A percentile compares a stretch with the other conserved stretches of the same genome.
Conservation (phyloP, 2,113 vertebrate genomes). For the Micromys minutus region DNA sequence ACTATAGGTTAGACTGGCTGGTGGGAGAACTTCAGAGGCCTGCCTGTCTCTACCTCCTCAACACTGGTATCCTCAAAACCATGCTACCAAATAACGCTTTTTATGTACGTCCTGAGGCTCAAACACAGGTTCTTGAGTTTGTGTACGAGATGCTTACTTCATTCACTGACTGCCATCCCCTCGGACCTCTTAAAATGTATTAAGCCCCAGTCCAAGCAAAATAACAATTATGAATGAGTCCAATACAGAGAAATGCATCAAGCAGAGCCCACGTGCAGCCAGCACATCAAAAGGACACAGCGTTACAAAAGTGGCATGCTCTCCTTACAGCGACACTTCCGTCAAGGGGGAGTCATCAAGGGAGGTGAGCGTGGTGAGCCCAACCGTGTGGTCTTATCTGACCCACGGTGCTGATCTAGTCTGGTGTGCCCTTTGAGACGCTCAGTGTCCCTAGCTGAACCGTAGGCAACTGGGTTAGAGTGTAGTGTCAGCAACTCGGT, state of each 20-base stretch:
- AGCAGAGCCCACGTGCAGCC: background rate
- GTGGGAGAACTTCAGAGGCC: background rate
- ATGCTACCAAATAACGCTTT: background rate
- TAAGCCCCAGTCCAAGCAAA: background rate
- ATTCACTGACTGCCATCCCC: background rate
- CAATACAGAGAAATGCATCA: background rate
- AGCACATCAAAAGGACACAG: background rate
- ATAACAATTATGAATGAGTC: background rate
- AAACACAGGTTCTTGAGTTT: background rate
- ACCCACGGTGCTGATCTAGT: background rate
- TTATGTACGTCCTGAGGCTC: background rate
- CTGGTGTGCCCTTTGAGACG: background rate
- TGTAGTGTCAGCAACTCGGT: background rate
- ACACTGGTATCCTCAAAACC: background rate
- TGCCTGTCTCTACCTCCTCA: background rate
- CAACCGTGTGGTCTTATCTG: background rate
- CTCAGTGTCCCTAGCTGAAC: background rate
- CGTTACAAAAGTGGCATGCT: background rate
- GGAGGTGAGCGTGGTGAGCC: rapidly evolving
- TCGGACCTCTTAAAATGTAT: background rate
- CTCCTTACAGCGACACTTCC: background rate
- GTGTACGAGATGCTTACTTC: too few species aligned
- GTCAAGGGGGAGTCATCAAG: rapidly evolving
- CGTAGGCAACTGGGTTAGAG: background rate
- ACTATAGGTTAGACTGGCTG: background rate